These are phyloP conservation scores for Scaeva pyrastri DNA, from an alignment of 2,888 invertebrate species.

Conservation along the genomic window DNA sequence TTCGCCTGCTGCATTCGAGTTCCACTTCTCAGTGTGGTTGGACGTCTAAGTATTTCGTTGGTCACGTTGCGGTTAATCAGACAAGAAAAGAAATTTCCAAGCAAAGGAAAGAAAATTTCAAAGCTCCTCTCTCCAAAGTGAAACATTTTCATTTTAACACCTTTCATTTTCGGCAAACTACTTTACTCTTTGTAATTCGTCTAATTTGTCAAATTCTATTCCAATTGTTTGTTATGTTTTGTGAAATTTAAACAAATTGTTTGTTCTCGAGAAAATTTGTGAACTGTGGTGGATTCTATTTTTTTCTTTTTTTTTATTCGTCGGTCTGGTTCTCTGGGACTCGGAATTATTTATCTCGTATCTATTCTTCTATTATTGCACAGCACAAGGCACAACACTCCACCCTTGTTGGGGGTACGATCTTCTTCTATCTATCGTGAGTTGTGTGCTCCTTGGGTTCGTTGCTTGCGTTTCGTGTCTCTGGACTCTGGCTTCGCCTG, in stretches of 20 bases:
- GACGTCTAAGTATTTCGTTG: conserved; percentile 38
- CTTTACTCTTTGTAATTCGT: not conserved
- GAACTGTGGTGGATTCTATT: conserved; percentile 20
- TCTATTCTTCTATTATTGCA: conserved; percentile 46
- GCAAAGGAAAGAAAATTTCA: conserved; percentile 4
- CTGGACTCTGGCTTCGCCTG: not conserved
- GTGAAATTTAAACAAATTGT: conserved; percentile 1
- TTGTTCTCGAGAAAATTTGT: conserved; percentile 19
- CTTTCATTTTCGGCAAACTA: conserved; percentile 2
- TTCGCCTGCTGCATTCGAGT: conserved; percentile 66
- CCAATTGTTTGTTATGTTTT: not conserved
- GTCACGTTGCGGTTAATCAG: conserved; percentile 48
- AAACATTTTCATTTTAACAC: conserved; percentile 21
- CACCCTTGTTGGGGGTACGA: conserved; percentile 74
- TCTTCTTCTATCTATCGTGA: conserved; percentile 12
- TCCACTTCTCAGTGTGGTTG: conserved; percentile 54
- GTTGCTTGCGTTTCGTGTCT: conserved; percentile 36
- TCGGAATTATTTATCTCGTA: conserved; percentile 32
- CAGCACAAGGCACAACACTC: too few relatives aligned
- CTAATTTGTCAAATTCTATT: not conserved
- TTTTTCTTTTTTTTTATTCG: conserved; percentile 7
- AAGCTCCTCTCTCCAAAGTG: not conserved
- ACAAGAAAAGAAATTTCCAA: too few relatives aligned
- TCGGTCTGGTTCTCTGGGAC: conserved; percentile 20
- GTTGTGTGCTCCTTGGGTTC: conserved; percentile 36